These are phyloP conservation scores for Sycophaga agraensis DNA, from an alignment of 1,140 invertebrate species.

Conservation along the genomic window DNA sequence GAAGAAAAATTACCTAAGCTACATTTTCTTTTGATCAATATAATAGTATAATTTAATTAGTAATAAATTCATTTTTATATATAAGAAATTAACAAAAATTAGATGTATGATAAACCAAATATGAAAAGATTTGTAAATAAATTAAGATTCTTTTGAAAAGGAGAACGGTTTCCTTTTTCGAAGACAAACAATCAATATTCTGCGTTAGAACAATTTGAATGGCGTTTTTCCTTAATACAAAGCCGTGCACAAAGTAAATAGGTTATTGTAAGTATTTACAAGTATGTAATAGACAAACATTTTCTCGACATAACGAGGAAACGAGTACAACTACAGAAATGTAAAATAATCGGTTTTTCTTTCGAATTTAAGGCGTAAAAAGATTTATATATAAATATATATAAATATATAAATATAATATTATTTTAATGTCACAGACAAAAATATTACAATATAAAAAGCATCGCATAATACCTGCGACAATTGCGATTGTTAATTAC, in stretches of 20 bases:
- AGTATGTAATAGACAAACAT: constrained; percentile 25
- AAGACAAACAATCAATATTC: constrained; percentile 18
- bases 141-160: not conserved
- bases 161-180: not conserved
- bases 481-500: constrained; percentile 9
- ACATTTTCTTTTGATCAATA: not conserved
- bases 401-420: constrained; percentile 17
- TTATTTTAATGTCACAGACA: constrained; percentile 26
- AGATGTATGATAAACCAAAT: not conserved
- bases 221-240: constrained; percentile 12
- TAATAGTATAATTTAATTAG: too few relatives aligned
- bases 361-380: constrained; percentile 25
- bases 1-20: not conserved
- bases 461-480: constrained; percentile 35
- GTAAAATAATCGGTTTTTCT: constrained; percentile 39
- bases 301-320: constrained; percentile 32
- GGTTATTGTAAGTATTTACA: constrained; percentile 25
- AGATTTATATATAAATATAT: constrained; percentile 27
- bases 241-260: constrained; percentile 6
- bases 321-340: constrained; percentile 38
- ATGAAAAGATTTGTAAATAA: constrained; percentile 15
- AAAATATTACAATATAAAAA: constrained; percentile 29
- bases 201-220: constrained; percentile 32
- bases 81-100: not conserved
- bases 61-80: too few relatives aligned